phyloP scores from a whole-genome alignment of 1,140 invertebrate genomes.

The Steinernema feltiae region DNA sequence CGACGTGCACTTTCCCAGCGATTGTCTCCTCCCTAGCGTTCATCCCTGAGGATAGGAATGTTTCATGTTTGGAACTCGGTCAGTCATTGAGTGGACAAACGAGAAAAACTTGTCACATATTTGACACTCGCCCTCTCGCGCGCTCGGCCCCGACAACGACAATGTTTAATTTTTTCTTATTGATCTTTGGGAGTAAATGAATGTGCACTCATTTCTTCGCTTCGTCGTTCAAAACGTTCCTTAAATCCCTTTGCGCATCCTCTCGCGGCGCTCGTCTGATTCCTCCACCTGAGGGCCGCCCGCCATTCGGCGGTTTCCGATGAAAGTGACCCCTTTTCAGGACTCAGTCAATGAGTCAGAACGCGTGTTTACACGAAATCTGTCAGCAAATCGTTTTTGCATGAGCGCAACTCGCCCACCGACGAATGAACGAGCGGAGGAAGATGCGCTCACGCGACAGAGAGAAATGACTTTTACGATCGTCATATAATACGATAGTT shows the following conservation, averaged over 20 bases:
- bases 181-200: slow-evolving; percentile 11
- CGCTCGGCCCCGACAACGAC: not conserved
- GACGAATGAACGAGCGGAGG: not conserved
- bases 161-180: slow-evolving; percentile 16
- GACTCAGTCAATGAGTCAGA: slow-evolving; percentile 11
- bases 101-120: slow-evolving; percentile 2
- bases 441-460: not conserved
- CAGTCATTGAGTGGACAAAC: not conserved
- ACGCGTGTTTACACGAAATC: slow-evolving; percentile 12
- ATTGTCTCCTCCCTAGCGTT: not conserved
- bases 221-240: not conserved
- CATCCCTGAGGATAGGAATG: not conserved
- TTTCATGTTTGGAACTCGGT: not conserved
- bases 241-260: not conserved
- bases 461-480: slow-evolving; percentile 1
- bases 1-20: not conserved
- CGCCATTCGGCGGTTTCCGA: not conserved
- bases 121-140: not conserved
- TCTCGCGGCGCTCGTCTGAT: not conserved
- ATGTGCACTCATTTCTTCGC: not conserved
- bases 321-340: not conserved
- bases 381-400: slow-evolving; percentile 5
- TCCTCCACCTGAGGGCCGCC: not conserved
- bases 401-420: not conserved
- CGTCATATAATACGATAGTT: slow-evolving; percentile 9